phyloP scores from a whole-genome alignment of 1,140 invertebrate genomes.

The Carcinoscorpius rotundicauda region DNA sequence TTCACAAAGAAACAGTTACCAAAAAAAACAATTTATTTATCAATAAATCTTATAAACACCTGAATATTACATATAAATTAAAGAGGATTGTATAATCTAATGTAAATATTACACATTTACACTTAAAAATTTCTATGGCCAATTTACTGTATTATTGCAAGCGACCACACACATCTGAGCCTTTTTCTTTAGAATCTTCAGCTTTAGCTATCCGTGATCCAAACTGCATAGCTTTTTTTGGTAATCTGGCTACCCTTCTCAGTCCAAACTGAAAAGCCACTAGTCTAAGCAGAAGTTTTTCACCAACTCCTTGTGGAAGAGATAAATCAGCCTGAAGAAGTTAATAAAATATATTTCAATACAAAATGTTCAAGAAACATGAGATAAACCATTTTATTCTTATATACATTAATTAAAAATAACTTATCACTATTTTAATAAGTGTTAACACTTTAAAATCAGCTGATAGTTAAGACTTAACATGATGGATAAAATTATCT shows the following conservation, averaged over 20 bases:
- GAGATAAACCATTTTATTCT: neutral
- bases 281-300: slow-evolving; percentile 81
- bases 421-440: slow-evolving; percentile 1
- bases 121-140: neutral
- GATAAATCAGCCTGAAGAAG: slow-evolving; percentile 46
- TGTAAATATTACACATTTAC: too few species aligned
- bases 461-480: too few species aligned
- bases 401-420: neutral
- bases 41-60: too few species aligned
- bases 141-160: neutral
- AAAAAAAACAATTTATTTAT: too few species aligned
- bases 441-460: neutral
- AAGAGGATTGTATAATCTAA: too few species aligned
- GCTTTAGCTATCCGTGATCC: slow-evolving; percentile 87
- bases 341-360: slow-evolving; percentile 39
- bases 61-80: too few species aligned
- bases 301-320: slow-evolving; percentile 65
- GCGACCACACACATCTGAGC: slow-evolving; percentile 43
- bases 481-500: too few species aligned
- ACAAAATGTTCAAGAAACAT: neutral
- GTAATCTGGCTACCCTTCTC: slow-evolving; percentile 47
- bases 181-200: slow-evolving; percentile 67
- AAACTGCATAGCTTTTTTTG: slow-evolving; percentile 93
- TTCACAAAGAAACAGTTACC: too few species aligned
- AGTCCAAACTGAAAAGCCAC: slow-evolving; percentile 59